Conservation (phyloP, 2,797 vertebrate species). For the Babyrousa celebensis region DNA sequence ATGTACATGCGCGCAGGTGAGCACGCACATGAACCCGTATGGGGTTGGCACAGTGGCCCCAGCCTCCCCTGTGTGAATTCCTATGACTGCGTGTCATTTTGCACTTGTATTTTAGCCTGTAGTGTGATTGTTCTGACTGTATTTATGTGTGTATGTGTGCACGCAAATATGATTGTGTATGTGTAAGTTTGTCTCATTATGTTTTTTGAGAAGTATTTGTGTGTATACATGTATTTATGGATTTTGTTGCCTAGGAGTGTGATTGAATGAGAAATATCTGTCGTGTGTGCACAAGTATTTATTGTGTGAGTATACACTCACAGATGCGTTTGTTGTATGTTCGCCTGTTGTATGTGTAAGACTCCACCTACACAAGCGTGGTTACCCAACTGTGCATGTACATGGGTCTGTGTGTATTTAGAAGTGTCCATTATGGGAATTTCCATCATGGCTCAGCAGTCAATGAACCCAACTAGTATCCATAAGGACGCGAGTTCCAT, state of each 20-base stretch:
- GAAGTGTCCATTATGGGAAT: neutral
- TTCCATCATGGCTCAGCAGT: no score
- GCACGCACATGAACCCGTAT: no score
- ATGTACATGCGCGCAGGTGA: rapidly evolving
- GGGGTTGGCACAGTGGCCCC: rapidly evolving
- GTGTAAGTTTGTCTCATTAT: neutral
- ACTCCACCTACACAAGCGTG: neutral
- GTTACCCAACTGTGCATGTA: neutral
- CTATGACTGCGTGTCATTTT: neutral
- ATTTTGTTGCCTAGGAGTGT: neutral
- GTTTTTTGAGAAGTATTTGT: neutral
- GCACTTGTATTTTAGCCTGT: neutral
- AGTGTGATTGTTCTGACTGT: neutral
- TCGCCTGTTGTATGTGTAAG: rapidly evolving
- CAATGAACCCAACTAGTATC: no score
- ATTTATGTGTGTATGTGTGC: no score
- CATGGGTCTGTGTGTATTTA: neutral
- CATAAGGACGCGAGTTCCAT: no score
- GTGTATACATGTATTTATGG: neutral
- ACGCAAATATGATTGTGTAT: neutral
- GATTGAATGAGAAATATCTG: neutral
- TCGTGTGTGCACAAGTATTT: neutral
- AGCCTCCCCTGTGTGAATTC: neutral
- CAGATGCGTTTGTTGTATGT: neutral
- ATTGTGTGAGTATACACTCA: neutral